phyloP scores from a whole-genome alignment of 2,113 vertebrate species.

The Bothrops jararaca region DNA sequence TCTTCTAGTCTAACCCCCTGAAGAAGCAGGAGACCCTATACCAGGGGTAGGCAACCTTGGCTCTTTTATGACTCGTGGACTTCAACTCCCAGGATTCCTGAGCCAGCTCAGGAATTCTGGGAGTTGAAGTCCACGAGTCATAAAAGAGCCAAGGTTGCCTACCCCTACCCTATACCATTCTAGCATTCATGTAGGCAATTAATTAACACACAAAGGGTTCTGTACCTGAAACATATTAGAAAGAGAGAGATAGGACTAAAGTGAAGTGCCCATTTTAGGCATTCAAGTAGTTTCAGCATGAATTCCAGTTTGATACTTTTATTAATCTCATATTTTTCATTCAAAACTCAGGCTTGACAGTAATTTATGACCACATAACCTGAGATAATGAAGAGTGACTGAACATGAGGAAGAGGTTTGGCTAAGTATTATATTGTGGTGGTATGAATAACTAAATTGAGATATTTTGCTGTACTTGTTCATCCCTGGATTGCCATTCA shows the following conservation, averaged over 20 bases:
- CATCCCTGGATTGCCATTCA: background rate
- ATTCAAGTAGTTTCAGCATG: background rate
- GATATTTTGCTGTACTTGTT: background rate
- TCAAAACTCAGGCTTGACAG: background rate
- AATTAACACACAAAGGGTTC: background rate
- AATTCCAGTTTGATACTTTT: background rate
- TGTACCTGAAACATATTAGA: background rate
- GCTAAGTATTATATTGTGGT: background rate
- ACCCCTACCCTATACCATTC: no score
- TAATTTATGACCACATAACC: background rate
- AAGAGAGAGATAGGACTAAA: background rate
- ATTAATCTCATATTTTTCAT: background rate
- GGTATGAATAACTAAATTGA: background rate
- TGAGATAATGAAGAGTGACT: background rate
- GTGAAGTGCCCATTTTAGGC: background rate
- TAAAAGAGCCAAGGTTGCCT: no score
- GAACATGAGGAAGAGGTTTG: background rate
- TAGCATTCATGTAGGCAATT: background rate
- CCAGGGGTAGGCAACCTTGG: no score
- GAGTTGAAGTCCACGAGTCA: no score
- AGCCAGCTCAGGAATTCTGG: no score
- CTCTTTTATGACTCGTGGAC: no score
- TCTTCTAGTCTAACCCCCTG: no score
- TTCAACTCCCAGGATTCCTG: no score
- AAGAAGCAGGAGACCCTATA: no score